Evolutionary conservation across 2,888 invertebrate species (phyloP).

Genomic region (Hedychridium roseum): DNA sequence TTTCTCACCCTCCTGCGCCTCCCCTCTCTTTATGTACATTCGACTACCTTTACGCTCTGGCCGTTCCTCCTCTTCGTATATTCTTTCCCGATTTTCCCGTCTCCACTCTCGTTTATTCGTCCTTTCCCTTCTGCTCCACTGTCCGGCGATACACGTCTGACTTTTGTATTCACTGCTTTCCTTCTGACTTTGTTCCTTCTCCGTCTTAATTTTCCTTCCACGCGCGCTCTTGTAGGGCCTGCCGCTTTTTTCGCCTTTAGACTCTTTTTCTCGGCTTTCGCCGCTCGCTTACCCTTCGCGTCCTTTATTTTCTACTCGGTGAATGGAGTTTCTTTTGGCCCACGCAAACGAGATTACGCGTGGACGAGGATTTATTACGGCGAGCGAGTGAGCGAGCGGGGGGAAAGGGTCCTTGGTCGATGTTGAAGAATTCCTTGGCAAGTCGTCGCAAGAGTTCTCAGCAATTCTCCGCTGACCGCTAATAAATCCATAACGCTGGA

Average conservation of each 20-base stretch:
- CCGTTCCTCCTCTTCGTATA: constrained; percentile 13
- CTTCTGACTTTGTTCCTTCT: constrained; percentile 6
- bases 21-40: constrained; percentile 17
- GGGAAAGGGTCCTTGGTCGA: no score
- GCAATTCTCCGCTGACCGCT: no score
- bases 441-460: no score
- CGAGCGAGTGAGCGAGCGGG: background rate
- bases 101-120: constrained; percentile 8
- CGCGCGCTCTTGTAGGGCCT: constrained; percentile 10
- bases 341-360: no score
- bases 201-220: constrained; percentile 8
- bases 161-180: background rate
- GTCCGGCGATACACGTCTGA: no score
- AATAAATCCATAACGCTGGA: no score
- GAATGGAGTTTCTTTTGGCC: constrained; percentile 4
- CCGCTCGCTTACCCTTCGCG: constrained; percentile 12
- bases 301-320: constrained; percentile 3
- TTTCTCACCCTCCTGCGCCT: constrained; percentile 6
- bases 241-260: no score
- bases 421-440: no score
- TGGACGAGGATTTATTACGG: no score
- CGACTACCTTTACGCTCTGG: constrained; percentile 10
- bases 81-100: constrained; percentile 3
- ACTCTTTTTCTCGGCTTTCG: constrained; percentile 17
- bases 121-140: background rate